Conservation (phyloP, 2,113 vertebrate species). For the Syrmaticus mikado region DNA sequence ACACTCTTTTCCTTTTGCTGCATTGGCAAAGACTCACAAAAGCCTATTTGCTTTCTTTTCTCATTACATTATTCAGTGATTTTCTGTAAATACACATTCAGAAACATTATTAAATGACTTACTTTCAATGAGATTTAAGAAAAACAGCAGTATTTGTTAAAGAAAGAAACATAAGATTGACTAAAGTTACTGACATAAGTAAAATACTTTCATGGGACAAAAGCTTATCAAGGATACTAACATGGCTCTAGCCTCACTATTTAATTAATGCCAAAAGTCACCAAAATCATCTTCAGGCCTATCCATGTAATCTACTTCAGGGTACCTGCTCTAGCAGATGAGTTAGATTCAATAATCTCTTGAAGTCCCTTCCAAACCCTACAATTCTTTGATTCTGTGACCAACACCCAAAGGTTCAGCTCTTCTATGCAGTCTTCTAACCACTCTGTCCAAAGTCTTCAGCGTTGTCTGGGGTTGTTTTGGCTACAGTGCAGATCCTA, state of each 20-base stretch:
- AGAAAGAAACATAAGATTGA: not conserved
- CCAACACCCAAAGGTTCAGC: too few relatives aligned
- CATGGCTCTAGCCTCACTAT: not conserved
- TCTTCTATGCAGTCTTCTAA: too few relatives aligned
- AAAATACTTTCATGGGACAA: not conserved
- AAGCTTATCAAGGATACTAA: not conserved
- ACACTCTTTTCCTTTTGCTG: constrained; percentile 37
- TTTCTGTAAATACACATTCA: constrained; percentile 43
- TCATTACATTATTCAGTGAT: constrained; percentile 72
- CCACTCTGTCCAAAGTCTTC: too few relatives aligned
- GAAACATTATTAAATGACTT: constrained; percentile 66
- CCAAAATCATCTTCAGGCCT: not conserved
- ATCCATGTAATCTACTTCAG: too few relatives aligned
- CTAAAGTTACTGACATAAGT: not conserved
- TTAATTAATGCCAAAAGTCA: not conserved
- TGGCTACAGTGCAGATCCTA: too few relatives aligned
- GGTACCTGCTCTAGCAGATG: too few relatives aligned
- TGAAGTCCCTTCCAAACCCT: too few relatives aligned
- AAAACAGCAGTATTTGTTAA: not conserved
- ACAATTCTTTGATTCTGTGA: too few relatives aligned
- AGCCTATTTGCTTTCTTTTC: constrained; percentile 66
- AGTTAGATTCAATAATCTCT: too few relatives aligned
- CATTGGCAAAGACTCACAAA: constrained; percentile 57
- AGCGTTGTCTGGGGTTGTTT: too few relatives aligned
- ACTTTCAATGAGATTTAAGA: constrained; percentile 51